Percentiles rank a stretch among this genome's conserved stretches.
Conservation (phyloP, 2,888 invertebrate species). For the Cosmorhoe ocellata region DNA sequence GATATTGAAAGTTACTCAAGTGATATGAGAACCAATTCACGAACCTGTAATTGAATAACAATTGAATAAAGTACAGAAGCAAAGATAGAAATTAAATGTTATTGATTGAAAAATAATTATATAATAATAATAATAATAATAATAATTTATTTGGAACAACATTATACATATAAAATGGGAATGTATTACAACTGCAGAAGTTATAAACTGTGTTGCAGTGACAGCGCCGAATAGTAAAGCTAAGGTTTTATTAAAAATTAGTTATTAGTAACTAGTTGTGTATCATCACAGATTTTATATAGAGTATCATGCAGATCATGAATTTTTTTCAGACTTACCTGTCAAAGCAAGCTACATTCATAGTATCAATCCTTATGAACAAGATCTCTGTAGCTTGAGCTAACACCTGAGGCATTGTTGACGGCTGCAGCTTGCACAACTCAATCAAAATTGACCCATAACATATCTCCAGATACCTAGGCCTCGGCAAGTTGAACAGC, state of each 20-base stretch:
- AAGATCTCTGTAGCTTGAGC: conserved; percentile 99
- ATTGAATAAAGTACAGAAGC: too few species aligned
- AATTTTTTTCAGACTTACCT: conserved; percentile 71
- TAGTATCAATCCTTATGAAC: conserved; percentile 96
- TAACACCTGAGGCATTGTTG: conserved; percentile 97
- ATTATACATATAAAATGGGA: too few species aligned
- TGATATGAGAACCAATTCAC: conserved; percentile 99
- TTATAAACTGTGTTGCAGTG: too few species aligned
- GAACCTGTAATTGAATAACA: conserved; percentile 84
- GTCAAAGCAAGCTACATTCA: conserved; percentile 98
- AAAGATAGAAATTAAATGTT: too few species aligned
- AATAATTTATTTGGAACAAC: too few species aligned
- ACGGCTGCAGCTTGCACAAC: conserved; percentile 97
- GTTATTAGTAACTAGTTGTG: too few species aligned
- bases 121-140: too few species aligned
- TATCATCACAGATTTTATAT: too few species aligned
- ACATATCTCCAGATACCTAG: conserved; percentile 94
- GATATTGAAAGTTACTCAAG: conserved; percentile 99
- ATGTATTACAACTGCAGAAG: too few species aligned
- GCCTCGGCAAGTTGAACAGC: conserved; percentile 94
- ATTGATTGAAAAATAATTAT: too few species aligned
- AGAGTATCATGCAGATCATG: neutral
- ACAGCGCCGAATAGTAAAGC: too few species aligned
- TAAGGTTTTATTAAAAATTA: too few species aligned
- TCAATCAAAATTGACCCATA: conserved; percentile 98